A percentile compares a stretch with the other conserved stretches of the same genome.
Evolutionary conservation across 2,113 vertebrate species (phyloP).

Genomic region (Calyptommatus sinebrachiatus): DNA sequence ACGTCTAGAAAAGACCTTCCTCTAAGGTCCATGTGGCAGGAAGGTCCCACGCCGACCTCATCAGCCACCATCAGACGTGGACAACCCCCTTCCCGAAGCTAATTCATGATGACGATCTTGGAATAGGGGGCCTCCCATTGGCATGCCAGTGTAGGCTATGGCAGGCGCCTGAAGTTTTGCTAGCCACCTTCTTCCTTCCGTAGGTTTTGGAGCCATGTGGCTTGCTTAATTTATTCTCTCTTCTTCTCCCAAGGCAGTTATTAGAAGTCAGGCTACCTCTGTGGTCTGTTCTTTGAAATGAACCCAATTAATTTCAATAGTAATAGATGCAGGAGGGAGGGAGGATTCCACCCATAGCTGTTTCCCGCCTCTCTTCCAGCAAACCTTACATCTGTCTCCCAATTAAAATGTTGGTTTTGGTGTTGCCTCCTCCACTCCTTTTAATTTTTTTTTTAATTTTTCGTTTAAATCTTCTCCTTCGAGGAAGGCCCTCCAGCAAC

Average conservation of each 20-base stretch:
- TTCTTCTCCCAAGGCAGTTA: conserved; percentile 31
- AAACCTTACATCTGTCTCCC: conserved; percentile 56
- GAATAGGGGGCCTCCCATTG: not conserved
- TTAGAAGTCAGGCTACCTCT: conserved; percentile 38
- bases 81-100: too few relatives aligned
- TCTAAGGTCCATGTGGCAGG: too few relatives aligned
- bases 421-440: conserved; percentile 23
- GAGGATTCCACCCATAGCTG: conserved; percentile 21
- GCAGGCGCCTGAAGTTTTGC: too few relatives aligned
- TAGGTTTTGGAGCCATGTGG: conserved; percentile 24
- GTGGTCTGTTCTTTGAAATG: conserved; percentile 56
- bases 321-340: conserved; percentile 60
- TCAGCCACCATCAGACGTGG: too few relatives aligned
- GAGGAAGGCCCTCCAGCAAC: conserved; percentile 59
- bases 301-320: conserved; percentile 65
- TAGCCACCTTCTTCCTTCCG: not conserved
- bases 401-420: conserved; percentile 65
- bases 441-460: too few relatives aligned
- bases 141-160: too few relatives aligned
- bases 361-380: conserved; percentile 23
- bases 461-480: not conserved
- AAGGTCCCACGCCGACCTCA: too few relatives aligned
- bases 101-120: too few relatives aligned
- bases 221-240: conserved; percentile 47
- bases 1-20: too few relatives aligned